A percentile compares a stretch with the other conserved stretches of the same genome.
These are phyloP conservation scores for Corythornis vintsioides DNA, from an alignment of 2,113 vertebrate species.

Conservation along the genomic window DNA sequence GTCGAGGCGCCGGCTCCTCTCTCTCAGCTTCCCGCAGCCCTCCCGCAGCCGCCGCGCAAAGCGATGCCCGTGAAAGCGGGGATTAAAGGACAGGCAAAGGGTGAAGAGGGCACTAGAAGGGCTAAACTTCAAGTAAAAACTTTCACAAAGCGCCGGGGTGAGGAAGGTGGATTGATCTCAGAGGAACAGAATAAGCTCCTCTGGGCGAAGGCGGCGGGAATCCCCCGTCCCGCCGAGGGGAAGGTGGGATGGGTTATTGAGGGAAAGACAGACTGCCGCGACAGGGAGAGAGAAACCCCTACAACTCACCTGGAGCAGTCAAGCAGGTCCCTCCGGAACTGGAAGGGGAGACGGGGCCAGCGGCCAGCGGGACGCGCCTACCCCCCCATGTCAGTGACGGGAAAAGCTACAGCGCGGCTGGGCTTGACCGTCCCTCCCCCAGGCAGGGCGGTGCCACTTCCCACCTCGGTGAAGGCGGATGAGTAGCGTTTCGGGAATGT, in stretches of 20 bases:
- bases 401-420: not conserved
- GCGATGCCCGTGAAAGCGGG: not conserved
- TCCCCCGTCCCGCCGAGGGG: too few relatives aligned
- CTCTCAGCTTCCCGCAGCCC: not conserved
- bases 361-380: too few relatives aligned
- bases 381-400: not conserved
- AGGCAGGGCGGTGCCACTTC: not conserved
- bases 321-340: not conserved
- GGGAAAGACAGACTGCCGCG: not conserved
- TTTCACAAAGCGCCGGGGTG: too few relatives aligned
- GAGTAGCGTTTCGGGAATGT: not conserved
- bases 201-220: not conserved
- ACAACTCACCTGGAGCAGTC: not conserved
- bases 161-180: not conserved
- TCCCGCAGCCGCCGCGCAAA: not conserved
- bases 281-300: too few relatives aligned
- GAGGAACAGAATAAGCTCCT: not conserved
- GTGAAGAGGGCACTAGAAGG: not conserved
- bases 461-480: not conserved
- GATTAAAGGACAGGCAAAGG: too few relatives aligned
- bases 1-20: not conserved
- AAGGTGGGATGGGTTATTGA: rapidly evolving
- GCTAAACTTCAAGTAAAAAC: not conserved
- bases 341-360: rapidly evolving
- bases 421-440: not conserved